Percentiles rank a stretch among this genome's conserved stretches.
Evolutionary conservation across 2,113 vertebrate genomes (phyloP).

Genomic region (Martes martes): DNA sequence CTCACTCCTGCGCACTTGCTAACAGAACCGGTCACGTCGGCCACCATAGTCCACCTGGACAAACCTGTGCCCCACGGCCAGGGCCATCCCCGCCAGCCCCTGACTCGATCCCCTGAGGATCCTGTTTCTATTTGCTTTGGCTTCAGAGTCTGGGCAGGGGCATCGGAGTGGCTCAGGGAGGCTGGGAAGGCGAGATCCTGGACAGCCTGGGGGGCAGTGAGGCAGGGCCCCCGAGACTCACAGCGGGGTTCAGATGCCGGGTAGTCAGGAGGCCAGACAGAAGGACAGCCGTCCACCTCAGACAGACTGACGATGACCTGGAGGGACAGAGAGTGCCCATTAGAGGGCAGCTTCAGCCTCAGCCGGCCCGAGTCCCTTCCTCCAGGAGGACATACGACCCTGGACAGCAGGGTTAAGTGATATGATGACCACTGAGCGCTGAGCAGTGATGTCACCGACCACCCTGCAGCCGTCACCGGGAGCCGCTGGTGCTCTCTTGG

Average conservation of each 20-base stretch:
- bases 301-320: neutral
- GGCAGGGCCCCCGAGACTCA: neutral
- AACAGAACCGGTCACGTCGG: neutral
- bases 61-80: rapidly evolving
- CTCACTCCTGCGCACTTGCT: neutral
- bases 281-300: neutral
- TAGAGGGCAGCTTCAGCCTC: neutral
- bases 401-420: neutral
- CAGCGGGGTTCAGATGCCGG: neutral
- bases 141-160: neutral
- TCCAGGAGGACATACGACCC: neutral
- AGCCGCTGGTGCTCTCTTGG: neutral
- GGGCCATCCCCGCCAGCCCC: neutral
- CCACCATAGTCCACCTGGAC: neutral
- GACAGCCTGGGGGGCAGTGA: neutral
- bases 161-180: neutral
- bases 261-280: neutral
- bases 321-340: too few species aligned
- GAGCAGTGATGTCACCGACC: neutral
- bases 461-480: rapidly evolving
- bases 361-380: neutral
- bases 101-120: rapidly evolving
- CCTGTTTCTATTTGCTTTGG: neutral
- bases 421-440: neutral
- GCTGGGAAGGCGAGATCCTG: neutral